A percentile compares a stretch with the other conserved stretches of the same genome.
These are phyloP conservation scores for Nephotettix cincticeps DNA, from an alignment of 1,140 invertebrate genomes.

Conservation along the genomic window DNA sequence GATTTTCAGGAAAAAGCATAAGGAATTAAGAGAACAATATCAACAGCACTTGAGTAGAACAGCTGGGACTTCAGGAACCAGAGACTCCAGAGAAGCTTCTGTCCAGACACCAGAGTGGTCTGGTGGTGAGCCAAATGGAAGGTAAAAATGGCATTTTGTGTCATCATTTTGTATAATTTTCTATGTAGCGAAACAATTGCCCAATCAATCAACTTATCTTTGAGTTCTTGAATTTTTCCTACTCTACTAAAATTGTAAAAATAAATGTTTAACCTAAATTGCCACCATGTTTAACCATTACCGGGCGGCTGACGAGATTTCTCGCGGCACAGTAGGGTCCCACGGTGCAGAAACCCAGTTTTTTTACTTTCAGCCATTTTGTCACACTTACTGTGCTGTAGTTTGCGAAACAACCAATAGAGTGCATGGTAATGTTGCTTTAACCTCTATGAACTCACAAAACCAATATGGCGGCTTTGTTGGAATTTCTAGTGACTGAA, in stretches of 20 bases:
- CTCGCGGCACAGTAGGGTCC: too few species aligned
- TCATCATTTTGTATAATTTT: neutral
- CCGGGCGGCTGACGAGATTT: too few species aligned
- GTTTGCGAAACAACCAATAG: too few species aligned
- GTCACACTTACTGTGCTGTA: too few species aligned
- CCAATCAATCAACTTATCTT: neutral
- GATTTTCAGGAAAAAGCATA: slow-evolving; percentile 12
- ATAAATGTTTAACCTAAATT: neutral
- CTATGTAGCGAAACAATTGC: neutral
- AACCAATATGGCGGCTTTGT: too few species aligned
- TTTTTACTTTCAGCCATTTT: too few species aligned
- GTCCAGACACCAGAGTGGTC: slow-evolving; percentile 4
- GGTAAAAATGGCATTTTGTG: neutral
- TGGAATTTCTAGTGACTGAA: too few species aligned
- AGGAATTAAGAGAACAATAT: neutral
- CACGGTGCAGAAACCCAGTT: neutral
- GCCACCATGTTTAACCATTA: neutral
- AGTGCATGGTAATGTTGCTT: too few species aligned
- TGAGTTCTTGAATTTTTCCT: neutral
- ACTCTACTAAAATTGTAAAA: neutral
- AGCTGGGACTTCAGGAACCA: neutral
- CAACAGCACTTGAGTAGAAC: neutral
- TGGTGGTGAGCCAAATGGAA: neutral
- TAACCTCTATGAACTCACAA: too few species aligned
- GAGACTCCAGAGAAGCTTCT: neutral